These are phyloP conservation scores for Lathamus discolor DNA, from an alignment of 2,113 vertebrate genomes.

Conservation along the genomic window DNA sequence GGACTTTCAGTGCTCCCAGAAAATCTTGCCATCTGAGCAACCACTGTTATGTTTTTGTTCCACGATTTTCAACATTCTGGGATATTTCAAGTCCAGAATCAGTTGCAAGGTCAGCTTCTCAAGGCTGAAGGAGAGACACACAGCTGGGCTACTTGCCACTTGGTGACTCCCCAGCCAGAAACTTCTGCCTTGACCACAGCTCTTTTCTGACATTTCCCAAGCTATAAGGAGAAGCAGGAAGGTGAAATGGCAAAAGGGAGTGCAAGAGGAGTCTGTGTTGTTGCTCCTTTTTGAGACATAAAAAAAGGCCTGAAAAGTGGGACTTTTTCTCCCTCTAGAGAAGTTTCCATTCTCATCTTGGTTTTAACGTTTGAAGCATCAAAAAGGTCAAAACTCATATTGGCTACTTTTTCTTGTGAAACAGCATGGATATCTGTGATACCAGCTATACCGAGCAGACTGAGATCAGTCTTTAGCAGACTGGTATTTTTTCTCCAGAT, in stretches of 20 bases:
- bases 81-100: neutral
- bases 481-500: neutral
- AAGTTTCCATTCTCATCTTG: neutral
- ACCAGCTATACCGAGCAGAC: neutral
- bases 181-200: neutral
- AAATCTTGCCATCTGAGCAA: neutral
- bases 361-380: neutral
- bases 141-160: neutral
- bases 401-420: neutral
- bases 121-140: neutral
- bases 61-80: neutral
- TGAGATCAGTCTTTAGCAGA: neutral
- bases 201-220: neutral
- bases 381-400: neutral
- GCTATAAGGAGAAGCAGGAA: neutral
- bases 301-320: neutral
- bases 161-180: neutral
- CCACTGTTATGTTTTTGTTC: neutral
- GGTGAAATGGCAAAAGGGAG: neutral
- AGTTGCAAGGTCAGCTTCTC: neutral
- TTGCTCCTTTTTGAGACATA: neutral
- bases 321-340: neutral
- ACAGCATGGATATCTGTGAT: neutral
- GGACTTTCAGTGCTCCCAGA: neutral
- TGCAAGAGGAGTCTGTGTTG: neutral